Evolutionary conservation across 1,140 invertebrate species (phyloP), one percentile per base, ranked within the genome.

Genomic region (Batillaria attramentaria): DNA sequence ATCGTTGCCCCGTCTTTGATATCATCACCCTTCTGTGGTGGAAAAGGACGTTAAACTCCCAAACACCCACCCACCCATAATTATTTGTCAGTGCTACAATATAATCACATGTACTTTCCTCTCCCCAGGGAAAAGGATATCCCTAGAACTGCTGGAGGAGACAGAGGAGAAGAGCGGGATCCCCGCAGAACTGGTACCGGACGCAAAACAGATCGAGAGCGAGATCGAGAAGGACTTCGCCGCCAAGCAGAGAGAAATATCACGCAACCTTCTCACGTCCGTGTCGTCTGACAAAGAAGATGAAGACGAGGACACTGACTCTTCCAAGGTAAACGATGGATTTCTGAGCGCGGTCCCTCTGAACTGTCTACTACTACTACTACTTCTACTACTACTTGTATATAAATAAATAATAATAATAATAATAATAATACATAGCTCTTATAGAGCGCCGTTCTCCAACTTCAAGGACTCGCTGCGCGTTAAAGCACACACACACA

Each of bases 211-310:
- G n/a, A n/a, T n/a, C n/a, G 54, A 33, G 20, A 31, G 18, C 13
- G 50, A 69, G 10, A 46, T 31, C 46, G 70, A 46, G 20, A 74
- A 82, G 10, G 86, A 87, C 74, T 87, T 87, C 72, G 86, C 86
- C 4, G 86, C 86, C 24, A 76, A 84, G 28, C 86, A 87, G 39
- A 35, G 86, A 2, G 82, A 84, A 65, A 78, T 87, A 16, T 82
- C 86, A 20, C 54, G 86, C 1, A 81, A 81, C 24, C 74, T 82
- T 3, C 28, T 80, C 6, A 68, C 60, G 0, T 65, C 77, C 1
- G 60, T 39, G 28, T 33, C 65, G 3, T 42, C 41, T 31, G 62
- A 41, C 42, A 68, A 33, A 35, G 54, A 54, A 39, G 78, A 54
- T 13, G 62, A 35, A 37, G 31, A 24, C 13, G 33, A 41, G 24